These are phyloP conservation scores for Alloscopus bannaensis DNA, from an alignment of 2,888 invertebrate genomes.

Conservation along the genomic window DNA sequence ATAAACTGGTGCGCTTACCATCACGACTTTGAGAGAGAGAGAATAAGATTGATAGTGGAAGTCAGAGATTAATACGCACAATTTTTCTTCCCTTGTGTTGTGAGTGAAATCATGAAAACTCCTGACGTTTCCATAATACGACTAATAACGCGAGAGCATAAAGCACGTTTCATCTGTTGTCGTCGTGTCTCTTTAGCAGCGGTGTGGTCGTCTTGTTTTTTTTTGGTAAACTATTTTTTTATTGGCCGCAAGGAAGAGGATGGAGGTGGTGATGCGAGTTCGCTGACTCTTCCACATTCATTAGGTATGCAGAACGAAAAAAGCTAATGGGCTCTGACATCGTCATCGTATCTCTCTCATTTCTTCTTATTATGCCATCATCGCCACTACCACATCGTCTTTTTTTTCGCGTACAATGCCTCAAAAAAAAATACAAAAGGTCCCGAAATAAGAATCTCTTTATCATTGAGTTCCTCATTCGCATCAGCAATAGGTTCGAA, in stretches of 20 bases:
- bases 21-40: slow-evolving; percentile 16
- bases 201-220: not conserved
- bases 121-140: slow-evolving; percentile 19
- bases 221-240: not conserved
- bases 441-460: too few relatives aligned
- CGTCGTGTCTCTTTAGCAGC: not conserved
- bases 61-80: not conserved
- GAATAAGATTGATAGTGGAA: not conserved
- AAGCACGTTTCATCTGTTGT: slow-evolving; percentile 24
- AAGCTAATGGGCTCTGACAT: slow-evolving; percentile 34
- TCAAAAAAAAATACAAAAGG: too few relatives aligned
- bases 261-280: slow-evolving; percentile 11
- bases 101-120: slow-evolving; percentile 20
- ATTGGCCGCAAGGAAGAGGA: not conserved
- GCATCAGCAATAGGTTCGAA: not conserved
- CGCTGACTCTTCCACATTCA: slow-evolving; percentile 33
- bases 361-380: slow-evolving; percentile 27
- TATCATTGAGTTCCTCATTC: slow-evolving; percentile 10
- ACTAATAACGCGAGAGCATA: slow-evolving; percentile 1
- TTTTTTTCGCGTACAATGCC: too few relatives aligned
- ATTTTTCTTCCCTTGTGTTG: not conserved
- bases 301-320: slow-evolving; percentile 26
- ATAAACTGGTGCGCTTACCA: slow-evolving; percentile 30
- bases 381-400: too few relatives aligned
- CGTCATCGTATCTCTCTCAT: too few relatives aligned